Percentiles rank a stretch among this genome's conserved stretches.
Conservation (phyloP, 2,797 vertebrate genomes). For the Todus mexicanus region DNA sequence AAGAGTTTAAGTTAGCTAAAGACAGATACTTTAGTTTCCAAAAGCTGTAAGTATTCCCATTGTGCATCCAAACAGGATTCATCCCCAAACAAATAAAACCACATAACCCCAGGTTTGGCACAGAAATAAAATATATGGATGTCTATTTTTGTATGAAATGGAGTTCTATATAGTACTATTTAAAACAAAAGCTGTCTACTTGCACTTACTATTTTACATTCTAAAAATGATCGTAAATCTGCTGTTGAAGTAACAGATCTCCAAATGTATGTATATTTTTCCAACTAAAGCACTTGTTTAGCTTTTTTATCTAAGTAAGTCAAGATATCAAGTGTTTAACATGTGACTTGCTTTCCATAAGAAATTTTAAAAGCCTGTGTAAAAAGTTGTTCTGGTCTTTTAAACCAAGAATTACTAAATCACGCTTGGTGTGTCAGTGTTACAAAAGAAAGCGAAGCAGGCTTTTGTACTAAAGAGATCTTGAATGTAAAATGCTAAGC, state of each 20-base stretch:
- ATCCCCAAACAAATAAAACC: not conserved
- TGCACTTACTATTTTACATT: constrained; percentile 73
- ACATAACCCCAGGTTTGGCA: not conserved
- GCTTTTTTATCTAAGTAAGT: not conserved
- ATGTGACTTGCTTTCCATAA: not conserved
- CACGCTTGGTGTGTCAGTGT: not conserved
- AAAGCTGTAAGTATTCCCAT: not conserved
- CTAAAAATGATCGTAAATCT: constrained; percentile 47
- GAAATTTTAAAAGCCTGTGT: constrained; percentile 12
- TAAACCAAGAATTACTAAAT: not conserved
- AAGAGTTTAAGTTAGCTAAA: not conserved
- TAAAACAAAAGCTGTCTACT: constrained; percentile 40
- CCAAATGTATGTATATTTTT: constrained; percentile 49
- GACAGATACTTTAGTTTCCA: not conserved
- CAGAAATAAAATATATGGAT: constrained; percentile 29
- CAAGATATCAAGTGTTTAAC: not conserved
- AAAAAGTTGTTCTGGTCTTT: not conserved
- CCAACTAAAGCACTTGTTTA: not conserved
- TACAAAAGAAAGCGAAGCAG: constrained; percentile 20
- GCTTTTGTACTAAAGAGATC: constrained; percentile 2
- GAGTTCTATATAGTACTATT: constrained; percentile 62
- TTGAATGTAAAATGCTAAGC: constrained; percentile 44
- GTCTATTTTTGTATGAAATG: constrained; percentile 71
- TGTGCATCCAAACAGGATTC: not conserved
- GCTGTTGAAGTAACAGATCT: constrained; percentile 40